Conservation (phyloP, 1,140 invertebrate species). For the Wiebesia pumilae region DNA sequence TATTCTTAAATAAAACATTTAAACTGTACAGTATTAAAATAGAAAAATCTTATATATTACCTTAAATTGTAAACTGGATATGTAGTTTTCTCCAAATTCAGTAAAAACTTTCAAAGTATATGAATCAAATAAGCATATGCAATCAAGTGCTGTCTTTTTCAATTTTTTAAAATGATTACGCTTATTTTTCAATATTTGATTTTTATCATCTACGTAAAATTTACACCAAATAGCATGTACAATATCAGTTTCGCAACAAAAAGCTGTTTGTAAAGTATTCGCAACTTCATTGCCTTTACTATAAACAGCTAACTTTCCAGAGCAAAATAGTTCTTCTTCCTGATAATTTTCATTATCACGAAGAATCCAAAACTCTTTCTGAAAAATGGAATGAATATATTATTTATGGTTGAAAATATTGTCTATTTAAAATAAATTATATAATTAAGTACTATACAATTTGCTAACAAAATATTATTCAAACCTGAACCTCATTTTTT, state of each 20-base stretch:
- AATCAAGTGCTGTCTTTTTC: conserved; percentile 66
- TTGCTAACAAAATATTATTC: too few species aligned
- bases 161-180: conserved; percentile 62
- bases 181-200: conserved; percentile 69
- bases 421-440: neutral
- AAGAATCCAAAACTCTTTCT: conserved; percentile 83
- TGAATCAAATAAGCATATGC: conserved; percentile 86
- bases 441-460: too few species aligned
- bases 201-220: conserved; percentile 79
- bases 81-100: conserved; percentile 87
- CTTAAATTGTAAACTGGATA: conserved; percentile 89
- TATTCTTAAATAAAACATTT: too few species aligned
- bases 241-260: conserved; percentile 87
- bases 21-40: neutral
- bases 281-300: conserved; percentile 77
- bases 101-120: conserved; percentile 87
- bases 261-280: conserved; percentile 77
- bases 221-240: conserved; percentile 88
- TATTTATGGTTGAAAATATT: neutral
- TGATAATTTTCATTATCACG: conserved; percentile 73
- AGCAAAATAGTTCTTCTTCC: conserved; percentile 94
- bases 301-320: conserved; percentile 89
- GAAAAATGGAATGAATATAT: conserved; percentile 33
- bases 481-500: too few species aligned
- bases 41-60: conserved; percentile 69